Evolutionary conservation across 2,113 vertebrate species (phyloP), one percentile per base, ranked within the genome.

Genomic region (Melanerpes aurifrons): DNA sequence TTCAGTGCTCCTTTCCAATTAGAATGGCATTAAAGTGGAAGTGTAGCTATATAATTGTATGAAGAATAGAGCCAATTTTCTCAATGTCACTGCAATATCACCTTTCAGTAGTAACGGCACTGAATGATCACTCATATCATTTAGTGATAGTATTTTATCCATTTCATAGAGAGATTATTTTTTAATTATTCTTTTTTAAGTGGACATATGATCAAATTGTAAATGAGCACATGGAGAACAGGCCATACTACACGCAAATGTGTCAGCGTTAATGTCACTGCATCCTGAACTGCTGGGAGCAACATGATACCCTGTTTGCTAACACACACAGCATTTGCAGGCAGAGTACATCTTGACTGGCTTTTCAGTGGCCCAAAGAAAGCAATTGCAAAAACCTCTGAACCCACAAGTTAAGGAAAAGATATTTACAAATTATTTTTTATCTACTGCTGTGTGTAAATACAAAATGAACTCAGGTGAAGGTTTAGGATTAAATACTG

Each of bases 11-110:
- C 95, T 96, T 97, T 95, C 97, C 98, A 98, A 98, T 98, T 98
- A 98, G 97, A 98, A 98, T 97, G 97, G 97, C 97, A 98, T 97
- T 97, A 97, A 96, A 97, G 95, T 94, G 95, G 97, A 97, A 97
- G 96, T 96, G 95, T 95, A 97, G 97, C 97, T 94, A 91, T 97
- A 94, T 98, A 98, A 98, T 97, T 98, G 97, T 97, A 97, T 98
- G 97, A 98, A 98, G 97, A 98, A 98, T 97, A 98, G 98, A 98
- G 97, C 96, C 97, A 98, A 98, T 98, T 98, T 98, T 97, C 97
- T 98, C 98, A 98, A 97, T 98, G 98, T 98, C 98, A 98, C 89
- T 97, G 95, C 96, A 98, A 95, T 98, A 98, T 97, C 98, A 98
- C 97, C 98, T 98, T 98, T 97, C 83, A 90, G 94, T 95, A 96